Evolutionary conservation across 2,797 vertebrate genomes (phyloP).

Genomic region (Corythornis leucogaster): DNA sequence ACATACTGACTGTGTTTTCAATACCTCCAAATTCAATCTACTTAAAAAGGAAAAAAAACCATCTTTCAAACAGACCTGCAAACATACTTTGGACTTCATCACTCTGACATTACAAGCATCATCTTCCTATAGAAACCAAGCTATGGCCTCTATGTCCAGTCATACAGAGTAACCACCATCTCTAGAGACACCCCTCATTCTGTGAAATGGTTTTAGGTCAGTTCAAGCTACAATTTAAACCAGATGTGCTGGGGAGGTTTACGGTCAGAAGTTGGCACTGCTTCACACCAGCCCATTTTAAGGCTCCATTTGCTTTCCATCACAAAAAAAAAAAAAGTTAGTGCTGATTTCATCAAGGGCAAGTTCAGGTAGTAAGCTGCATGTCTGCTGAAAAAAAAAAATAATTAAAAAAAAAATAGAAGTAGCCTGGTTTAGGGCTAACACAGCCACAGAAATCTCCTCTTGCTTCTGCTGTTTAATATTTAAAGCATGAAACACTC

Average conservation of each 20-base stretch:
- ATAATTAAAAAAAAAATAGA: not conserved
- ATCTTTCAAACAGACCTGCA: not conserved
- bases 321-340: not conserved
- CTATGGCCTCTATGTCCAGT: not conserved
- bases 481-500: not conserved
- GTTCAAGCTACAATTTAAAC: not conserved
- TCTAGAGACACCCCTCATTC: not conserved
- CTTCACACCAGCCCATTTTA: not conserved
- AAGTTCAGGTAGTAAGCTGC: not conserved
- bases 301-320: not conserved
- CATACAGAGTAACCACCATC: not conserved
- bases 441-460: not conserved
- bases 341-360: not conserved
- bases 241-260: not conserved
- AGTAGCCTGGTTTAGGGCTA: not conserved
- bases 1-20: not conserved
- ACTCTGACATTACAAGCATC: not conserved
- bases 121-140: not conserved
- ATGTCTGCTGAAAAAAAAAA: not conserved
- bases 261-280: not conserved
- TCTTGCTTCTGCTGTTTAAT: not conserved
- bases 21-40: not conserved
- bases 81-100: not conserved
- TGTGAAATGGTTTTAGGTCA: not conserved
- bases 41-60: not conserved